Conservation (phyloP, 2,888 invertebrate species). For the Dynastes maya region DNA sequence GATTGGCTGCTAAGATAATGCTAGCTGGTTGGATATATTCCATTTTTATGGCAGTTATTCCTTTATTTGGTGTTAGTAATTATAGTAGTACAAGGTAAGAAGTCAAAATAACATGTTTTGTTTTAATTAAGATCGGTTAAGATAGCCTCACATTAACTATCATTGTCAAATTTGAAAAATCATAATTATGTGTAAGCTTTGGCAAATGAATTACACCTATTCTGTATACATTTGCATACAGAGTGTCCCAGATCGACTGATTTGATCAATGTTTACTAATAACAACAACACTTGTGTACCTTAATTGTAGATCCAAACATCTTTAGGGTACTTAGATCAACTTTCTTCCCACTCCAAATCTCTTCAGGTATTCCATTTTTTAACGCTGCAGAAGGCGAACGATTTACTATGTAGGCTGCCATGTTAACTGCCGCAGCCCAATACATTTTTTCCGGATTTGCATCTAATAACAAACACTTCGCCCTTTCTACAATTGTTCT, state of each 20-base stretch:
- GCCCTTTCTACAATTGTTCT: not conserved
- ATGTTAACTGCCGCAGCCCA: not conserved
- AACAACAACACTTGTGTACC: too few species aligned
- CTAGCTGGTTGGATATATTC: slow-evolving; percentile 86
- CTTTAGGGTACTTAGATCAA: not conserved
- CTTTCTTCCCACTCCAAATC: not conserved
- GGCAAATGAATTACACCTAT: too few species aligned
- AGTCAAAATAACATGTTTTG: not conserved
- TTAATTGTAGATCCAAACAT: not conserved
- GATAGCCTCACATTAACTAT: too few species aligned
- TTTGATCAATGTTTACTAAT: not conserved
- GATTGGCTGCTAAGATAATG: slow-evolving; percentile 84
- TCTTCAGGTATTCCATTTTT: not conserved
- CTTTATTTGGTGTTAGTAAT: slow-evolving; percentile 87
- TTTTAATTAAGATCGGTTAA: too few species aligned
- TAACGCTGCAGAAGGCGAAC: not conserved
- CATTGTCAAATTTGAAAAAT: too few species aligned
- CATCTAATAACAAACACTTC: not conserved
- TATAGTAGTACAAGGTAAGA: slow-evolving; percentile 87
- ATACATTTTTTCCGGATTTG: not conserved
- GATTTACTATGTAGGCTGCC: not conserved
- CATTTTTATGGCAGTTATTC: slow-evolving; percentile 83
- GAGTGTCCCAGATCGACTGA: not conserved
- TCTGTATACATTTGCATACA: too few species aligned
- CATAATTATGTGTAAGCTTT: too few species aligned